These are phyloP conservation scores for Tiliacea citrago DNA, from an alignment of 2,888 invertebrate species.

Conservation along the genomic window DNA sequence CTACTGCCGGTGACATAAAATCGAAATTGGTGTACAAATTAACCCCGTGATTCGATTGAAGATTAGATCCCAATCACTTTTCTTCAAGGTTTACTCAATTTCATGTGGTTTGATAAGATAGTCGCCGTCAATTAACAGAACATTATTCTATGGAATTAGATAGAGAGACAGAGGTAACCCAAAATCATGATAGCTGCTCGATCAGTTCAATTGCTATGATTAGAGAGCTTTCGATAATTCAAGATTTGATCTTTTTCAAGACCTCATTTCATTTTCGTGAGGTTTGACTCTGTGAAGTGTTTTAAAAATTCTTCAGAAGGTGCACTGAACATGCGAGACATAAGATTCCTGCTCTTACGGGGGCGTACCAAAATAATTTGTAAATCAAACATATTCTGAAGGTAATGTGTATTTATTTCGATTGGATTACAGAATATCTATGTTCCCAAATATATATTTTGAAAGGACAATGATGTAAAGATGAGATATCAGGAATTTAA, in stretches of 20 bases:
- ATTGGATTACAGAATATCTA: too few relatives aligned
- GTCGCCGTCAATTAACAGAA: conserved; percentile 10
- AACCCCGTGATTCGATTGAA: conserved; percentile 39
- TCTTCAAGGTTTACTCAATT: conserved; percentile 44
- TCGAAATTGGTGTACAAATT: conserved; percentile 63
- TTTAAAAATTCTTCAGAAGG: background rate
- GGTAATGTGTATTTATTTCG: too few relatives aligned
- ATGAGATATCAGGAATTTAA: too few relatives aligned
- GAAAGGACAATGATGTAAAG: too few relatives aligned
- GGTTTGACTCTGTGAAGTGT: background rate
- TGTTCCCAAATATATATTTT: too few relatives aligned
- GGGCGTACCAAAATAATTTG: too few relatives aligned
- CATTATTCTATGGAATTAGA: background rate
- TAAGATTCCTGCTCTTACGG: too few relatives aligned
- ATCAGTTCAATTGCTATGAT: too few relatives aligned
- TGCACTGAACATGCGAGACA: too few relatives aligned
- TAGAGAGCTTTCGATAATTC: background rate
- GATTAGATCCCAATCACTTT: conserved; percentile 43
- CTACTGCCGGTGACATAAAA: conserved; percentile 34
- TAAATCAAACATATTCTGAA: too few relatives aligned
- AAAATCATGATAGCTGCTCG: background rate
- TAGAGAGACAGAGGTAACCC: background rate
- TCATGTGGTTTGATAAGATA: background rate
- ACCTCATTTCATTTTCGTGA: background rate
- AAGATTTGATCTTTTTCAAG: background rate